A percentile compares a stretch with the other conserved stretches of the same genome.
These are phyloP conservation scores for Myotis planiceps DNA, from an alignment of 2,797 vertebrate genomes.

Conservation along the genomic window DNA sequence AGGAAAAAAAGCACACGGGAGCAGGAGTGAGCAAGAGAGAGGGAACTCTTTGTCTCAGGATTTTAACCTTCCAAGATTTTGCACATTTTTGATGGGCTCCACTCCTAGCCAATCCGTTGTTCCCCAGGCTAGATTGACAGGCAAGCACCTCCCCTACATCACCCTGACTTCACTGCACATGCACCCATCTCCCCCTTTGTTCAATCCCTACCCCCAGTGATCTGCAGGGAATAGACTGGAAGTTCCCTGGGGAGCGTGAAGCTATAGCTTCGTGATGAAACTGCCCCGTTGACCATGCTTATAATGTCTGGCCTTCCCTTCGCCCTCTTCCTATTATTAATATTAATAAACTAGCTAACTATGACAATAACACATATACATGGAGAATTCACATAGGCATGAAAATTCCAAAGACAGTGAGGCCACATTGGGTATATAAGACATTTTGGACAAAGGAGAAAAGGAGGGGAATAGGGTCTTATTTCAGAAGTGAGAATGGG, in stretches of 20 bases:
- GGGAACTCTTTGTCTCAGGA: not conserved
- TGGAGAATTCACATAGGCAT: not conserved
- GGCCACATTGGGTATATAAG: not conserved
- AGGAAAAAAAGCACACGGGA: not conserved
- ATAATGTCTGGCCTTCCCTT: not conserved
- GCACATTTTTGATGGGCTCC: not conserved
- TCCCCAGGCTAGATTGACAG: not conserved
- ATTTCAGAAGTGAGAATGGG: not conserved
- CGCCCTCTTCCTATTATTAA: not conserved
- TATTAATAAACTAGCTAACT: not conserved
- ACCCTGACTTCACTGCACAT: not conserved
- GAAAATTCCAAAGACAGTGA: not conserved
- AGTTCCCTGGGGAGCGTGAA: not conserved
- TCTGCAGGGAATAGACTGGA: not conserved
- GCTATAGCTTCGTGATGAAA: not conserved
- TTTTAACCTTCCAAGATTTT: not conserved
- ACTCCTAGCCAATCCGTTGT: not conserved
- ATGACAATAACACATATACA: not conserved
- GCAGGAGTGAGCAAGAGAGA: not conserved
- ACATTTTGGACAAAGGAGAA: not conserved
- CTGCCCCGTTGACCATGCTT: not conserved
- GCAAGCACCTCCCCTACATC: not conserved
- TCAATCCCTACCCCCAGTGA: not conserved
- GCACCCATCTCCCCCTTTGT: not conserved
- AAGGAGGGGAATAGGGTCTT: not conserved